These are phyloP conservation scores for Papilio gigon DNA, from an alignment of 2,888 invertebrate genomes.

Conservation along the genomic window DNA sequence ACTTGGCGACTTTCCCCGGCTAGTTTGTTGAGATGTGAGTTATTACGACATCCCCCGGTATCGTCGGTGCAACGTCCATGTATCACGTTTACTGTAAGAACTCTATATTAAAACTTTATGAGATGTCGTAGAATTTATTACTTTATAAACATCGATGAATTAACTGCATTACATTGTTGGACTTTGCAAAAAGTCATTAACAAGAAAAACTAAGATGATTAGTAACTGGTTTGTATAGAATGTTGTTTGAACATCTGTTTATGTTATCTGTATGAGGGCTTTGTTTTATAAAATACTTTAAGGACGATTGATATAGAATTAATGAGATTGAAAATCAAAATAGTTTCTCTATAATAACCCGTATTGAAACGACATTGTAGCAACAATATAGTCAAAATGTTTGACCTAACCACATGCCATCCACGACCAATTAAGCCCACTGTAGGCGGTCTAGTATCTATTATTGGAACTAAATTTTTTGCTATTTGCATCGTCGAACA, in stretches of 20 bases:
- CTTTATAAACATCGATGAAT: slow-evolving; percentile 30
- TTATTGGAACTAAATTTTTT: not conserved
- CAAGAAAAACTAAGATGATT: slow-evolving; percentile 1
- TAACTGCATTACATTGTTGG: not conserved
- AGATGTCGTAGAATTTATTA: slow-evolving; percentile 42
- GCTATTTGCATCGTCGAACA: not conserved
- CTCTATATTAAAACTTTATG: slow-evolving; percentile 45
- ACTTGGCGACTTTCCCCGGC: slow-evolving; percentile 68
- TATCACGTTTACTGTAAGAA: slow-evolving; percentile 48
- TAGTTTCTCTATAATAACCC: not conserved
- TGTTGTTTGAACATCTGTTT: slow-evolving; percentile 24
- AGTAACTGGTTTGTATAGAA: slow-evolving; percentile 26
- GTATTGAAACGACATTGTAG: not conserved
- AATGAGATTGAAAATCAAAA: not conserved
- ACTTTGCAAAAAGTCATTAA: not conserved
- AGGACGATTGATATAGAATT: not conserved
- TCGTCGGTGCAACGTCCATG: slow-evolving; percentile 58
- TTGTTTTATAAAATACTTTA: not conserved
- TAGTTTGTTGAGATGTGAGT: slow-evolving; percentile 52
- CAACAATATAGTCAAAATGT: not conserved
- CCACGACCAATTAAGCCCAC: not conserved
- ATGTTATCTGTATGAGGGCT: slow-evolving; percentile 25
- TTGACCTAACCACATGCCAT: not conserved
- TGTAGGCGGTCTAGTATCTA: not conserved
- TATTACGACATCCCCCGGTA: slow-evolving; percentile 64